A percentile compares a stretch with the other conserved stretches of the same genome.
These are phyloP conservation scores for Macrotis lagotis DNA, from an alignment of 2,113 vertebrate genomes.

Conservation along the genomic window DNA sequence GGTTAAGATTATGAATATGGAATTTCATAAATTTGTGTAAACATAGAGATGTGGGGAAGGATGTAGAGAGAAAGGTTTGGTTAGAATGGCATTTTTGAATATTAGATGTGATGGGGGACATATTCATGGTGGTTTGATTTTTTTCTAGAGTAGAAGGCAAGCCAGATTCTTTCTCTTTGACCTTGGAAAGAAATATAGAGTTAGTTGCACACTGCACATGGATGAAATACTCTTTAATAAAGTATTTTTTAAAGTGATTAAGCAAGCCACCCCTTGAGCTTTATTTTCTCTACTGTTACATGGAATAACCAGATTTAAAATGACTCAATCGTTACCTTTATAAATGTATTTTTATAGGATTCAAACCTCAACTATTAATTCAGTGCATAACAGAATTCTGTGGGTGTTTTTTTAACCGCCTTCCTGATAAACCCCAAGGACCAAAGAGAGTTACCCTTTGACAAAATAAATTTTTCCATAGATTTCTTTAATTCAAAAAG, in stretches of 20 bases:
- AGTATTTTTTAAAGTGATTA: neutral
- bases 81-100: neutral
- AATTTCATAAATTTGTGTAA: neutral
- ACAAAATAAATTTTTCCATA: slow-evolving; percentile 57
- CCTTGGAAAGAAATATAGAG: neutral
- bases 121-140: neutral
- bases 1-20: neutral
- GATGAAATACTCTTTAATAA: slow-evolving; percentile 31
- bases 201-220: neutral
- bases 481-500: slow-evolving; percentile 63
- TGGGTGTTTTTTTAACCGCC: slow-evolving; percentile 54
- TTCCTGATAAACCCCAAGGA: slow-evolving; percentile 33
- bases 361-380: slow-evolving; percentile 45
- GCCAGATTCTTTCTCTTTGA: slow-evolving; percentile 29
- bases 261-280: slow-evolving; percentile 27
- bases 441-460: slow-evolving; percentile 51
- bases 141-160: slow-evolving; percentile 24
- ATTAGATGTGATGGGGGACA: neutral
- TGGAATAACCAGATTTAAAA: slow-evolving; percentile 38
- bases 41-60: neutral
- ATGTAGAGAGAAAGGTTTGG: neutral
- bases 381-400: slow-evolving; percentile 47
- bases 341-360: slow-evolving; percentile 48
- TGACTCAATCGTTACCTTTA: neutral
- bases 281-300: neutral